phyloP scores from a whole-genome alignment of 2,888 invertebrate genomes.

The Micoletzkya japonica region DNA sequence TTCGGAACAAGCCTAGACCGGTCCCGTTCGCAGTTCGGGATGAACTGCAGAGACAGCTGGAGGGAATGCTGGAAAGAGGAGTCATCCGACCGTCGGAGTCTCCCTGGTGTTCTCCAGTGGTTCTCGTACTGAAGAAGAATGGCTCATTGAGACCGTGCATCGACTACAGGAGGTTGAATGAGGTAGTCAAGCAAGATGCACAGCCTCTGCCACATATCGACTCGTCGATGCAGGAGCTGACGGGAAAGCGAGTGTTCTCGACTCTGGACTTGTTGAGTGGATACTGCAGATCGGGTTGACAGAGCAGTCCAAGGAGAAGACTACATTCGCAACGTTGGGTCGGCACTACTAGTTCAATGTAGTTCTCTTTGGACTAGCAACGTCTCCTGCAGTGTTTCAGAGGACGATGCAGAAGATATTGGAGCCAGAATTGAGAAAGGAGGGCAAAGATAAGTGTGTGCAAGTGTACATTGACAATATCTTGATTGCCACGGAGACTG shows the following conservation, averaged over 20 bases:
- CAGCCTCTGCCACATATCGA: constrained; percentile 8
- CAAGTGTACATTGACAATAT: constrained; percentile 3
- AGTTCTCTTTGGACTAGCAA: background rate
- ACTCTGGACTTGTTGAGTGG: background rate
- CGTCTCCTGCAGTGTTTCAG: background rate
- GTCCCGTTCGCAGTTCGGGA: constrained; percentile 29
- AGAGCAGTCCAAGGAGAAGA: background rate
- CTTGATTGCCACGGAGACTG: constrained; percentile 7
- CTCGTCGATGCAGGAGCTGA: background rate
- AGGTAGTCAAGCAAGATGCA: constrained; percentile 5
- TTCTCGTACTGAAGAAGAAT: constrained; percentile 3
- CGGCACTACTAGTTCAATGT: constrained; percentile 4
- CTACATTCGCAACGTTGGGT: constrained; percentile 6
- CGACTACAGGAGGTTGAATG: constrained; percentile 10
- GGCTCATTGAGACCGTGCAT: background rate
- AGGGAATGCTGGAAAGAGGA: constrained; percentile 24
- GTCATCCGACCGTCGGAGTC: constrained; percentile 26
- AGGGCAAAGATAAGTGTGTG: background rate
- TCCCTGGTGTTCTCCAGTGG: constrained; percentile 7
- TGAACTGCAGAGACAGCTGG: constrained; percentile 24
- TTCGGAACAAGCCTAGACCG: constrained; percentile 11
- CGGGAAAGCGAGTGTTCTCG: constrained; percentile 1
- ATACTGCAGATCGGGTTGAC: background rate
- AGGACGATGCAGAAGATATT: constrained; percentile 14
- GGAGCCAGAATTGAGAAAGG: constrained; percentile 6